Conservation (phyloP, 1,140 invertebrate species). For the Zaprionus africanus region DNA sequence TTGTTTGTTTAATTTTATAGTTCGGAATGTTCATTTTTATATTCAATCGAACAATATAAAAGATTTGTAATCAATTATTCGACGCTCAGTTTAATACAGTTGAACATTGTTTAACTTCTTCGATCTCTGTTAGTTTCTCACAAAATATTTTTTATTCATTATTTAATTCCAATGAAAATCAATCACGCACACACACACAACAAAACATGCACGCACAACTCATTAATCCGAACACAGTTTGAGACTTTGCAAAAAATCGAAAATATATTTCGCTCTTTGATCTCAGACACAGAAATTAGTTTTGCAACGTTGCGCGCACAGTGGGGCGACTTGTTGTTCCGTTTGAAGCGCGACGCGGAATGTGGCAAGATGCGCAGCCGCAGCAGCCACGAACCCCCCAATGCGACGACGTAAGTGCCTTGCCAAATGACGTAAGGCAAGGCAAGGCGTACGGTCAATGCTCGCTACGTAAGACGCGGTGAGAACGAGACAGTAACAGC, state of each 20-base stretch:
- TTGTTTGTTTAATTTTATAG: too few species aligned
- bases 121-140: constrained; percentile 9
- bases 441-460: constrained; percentile 62
- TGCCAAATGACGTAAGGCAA: constrained; percentile 48
- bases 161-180: constrained; percentile 12
- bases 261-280: not conserved
- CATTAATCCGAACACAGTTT: constrained; percentile 3
- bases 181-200: constrained; percentile 15
- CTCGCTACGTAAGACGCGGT: constrained; percentile 52
- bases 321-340: constrained; percentile 66
- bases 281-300: constrained; percentile 13
- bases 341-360: constrained; percentile 77
- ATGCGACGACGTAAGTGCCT: constrained; percentile 53
- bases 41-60: too few species aligned
- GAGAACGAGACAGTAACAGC: constrained; percentile 39
- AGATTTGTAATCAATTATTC: too few species aligned
- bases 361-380: constrained; percentile 69
- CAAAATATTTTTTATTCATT: not conserved
- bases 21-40: too few species aligned
- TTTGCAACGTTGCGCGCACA: constrained; percentile 59
- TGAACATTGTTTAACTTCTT: too few species aligned
- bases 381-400: constrained; percentile 60
- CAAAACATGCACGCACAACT: constrained; percentile 2
- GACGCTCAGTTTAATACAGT: too few species aligned
- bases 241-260: constrained; percentile 16